These are phyloP conservation scores for Ctenicera cuprea DNA, from an alignment of 2,888 invertebrate species.

Conservation along the genomic window DNA sequence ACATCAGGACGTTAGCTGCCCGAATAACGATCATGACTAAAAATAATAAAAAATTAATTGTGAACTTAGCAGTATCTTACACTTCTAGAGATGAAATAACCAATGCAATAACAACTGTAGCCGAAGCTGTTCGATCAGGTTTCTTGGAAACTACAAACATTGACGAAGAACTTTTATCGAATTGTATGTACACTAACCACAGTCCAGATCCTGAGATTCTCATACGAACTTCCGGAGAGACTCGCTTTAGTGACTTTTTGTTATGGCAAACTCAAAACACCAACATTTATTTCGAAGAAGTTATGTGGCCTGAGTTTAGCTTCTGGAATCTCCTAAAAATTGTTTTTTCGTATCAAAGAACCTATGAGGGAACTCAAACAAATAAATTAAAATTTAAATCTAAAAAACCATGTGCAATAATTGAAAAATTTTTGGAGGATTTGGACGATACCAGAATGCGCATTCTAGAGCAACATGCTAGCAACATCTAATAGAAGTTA, in stretches of 20 bases:
- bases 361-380: no score
- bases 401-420: no score
- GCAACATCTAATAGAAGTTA: no score
- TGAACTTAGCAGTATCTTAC: conserved; percentile 90
- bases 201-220: neutral
- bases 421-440: no score
- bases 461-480: no score
- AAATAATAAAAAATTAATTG: conserved; percentile 83
- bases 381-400: no score
- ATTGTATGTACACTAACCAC: neutral
- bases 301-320: neutral
- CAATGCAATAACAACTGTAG: conserved; percentile 81
- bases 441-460: no score
- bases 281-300: neutral
- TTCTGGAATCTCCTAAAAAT: neutral
- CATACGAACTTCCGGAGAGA: neutral
- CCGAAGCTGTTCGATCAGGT: conserved; percentile 81
- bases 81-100: conserved; percentile 92
- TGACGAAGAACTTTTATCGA: neutral
- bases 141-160: conserved; percentile 72
- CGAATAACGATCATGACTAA: conserved; percentile 87
- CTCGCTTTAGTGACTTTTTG: neutral
- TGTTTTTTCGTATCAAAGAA: neutral
- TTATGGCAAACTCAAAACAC: neutral
- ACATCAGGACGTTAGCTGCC: conserved; percentile 84